Evolutionary conservation across 2,797 vertebrate genomes (phyloP).

Genomic region (Propithecus perrieri): DNA sequence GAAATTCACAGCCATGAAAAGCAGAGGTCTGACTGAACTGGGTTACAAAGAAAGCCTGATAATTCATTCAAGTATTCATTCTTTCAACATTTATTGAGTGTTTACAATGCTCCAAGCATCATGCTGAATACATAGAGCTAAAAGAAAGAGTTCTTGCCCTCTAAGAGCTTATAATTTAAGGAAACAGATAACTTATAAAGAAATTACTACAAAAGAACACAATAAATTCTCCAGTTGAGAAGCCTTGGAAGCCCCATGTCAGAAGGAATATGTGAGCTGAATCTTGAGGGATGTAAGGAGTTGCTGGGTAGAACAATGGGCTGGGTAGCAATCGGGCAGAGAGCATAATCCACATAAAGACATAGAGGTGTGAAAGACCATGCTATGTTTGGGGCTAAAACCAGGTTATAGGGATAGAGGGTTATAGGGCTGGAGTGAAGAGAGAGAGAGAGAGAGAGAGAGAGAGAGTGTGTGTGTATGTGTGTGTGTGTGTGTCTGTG

Average conservation of each 20-base stretch:
- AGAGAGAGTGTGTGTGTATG: background rate
- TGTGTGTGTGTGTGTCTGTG: too few species aligned
- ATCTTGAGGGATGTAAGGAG: background rate
- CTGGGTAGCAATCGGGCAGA: background rate
- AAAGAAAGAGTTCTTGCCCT: background rate
- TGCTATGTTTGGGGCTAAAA: background rate
- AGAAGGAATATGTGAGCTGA: background rate
- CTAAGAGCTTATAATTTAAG: conserved; percentile 21
- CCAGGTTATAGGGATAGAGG: background rate
- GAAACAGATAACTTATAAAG: background rate
- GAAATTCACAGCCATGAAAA: conserved; percentile 34
- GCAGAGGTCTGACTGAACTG: background rate
- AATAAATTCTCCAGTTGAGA: background rate
- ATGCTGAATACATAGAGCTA: background rate
- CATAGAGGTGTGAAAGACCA: background rate
- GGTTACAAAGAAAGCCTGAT: background rate
- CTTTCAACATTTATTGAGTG: background rate
- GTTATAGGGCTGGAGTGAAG: background rate
- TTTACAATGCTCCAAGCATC: background rate
- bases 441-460: too few species aligned
- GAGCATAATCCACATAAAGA: background rate
- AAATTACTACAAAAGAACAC: background rate
- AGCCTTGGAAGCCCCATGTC: background rate
- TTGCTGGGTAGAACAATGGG: background rate
- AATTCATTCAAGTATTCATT: background rate